Base-by-base conservation (phyloP, 2,888 invertebrate species). In the Erebia epiphron region DNA sequence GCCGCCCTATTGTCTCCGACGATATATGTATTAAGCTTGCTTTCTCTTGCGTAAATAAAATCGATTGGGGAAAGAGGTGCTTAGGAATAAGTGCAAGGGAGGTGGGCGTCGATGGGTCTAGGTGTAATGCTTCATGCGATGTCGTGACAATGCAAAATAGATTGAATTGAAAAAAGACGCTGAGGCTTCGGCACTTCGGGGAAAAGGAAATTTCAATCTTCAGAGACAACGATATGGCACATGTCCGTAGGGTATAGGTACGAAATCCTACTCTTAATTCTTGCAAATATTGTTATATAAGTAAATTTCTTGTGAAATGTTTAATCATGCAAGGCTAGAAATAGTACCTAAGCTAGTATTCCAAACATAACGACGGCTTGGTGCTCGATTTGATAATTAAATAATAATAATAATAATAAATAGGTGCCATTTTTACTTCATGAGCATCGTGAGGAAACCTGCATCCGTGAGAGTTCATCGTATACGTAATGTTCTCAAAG, bases 31-130 rank as follows among this genome's bases (percentile, higher is more conserved):
- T 91, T 91, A 87, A 86, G 90, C 89, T 90, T 91, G 91, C 91
- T 91, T 90, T 91, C 91, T 91, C 90, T 92, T 91, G 91, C 89
- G 92, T 92, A 92, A 92, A 93, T 92, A 92, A 92, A 93, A 92
- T 91, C 89, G 86, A 92, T 88, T 84, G 90, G 85, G 85, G 86
- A 90, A 88, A 87, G 89, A 71, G 70, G 90, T 88, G 88, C 82
- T 89, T 84, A 83, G 84, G 78, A 86, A 86, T 86, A 89, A 90
- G 87, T 90, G 90, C 90, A 91, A 82, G 78, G 79, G 80, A 83
- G 83, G 82, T 79, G 80, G 76, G 80, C 79, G 77, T 83, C 58
- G 81, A 68, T 66, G 83, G 80, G 82, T 81, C 86, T 88, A 92
- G 91, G 91, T 91, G 91, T 92, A 91, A 92, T 91, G 90, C 89